Percentiles rank a stretch among this genome's conserved stretches.
phyloP scores from a whole-genome alignment of 2,888 invertebrate genomes.

The Lepetodrilus schrolli region DNA sequence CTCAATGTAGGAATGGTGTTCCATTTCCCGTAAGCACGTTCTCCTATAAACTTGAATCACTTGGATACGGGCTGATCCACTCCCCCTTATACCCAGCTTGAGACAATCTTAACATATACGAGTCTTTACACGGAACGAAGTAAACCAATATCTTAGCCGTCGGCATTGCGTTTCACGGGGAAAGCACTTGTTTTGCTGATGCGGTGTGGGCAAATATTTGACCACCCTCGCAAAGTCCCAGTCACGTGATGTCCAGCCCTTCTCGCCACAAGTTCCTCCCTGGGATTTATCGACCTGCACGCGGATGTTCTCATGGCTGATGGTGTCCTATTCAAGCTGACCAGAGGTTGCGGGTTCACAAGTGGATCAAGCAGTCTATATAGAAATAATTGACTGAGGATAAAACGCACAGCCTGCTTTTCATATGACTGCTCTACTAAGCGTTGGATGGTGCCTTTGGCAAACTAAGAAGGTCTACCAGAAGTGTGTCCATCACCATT shows the following conservation, averaged over 20 bases:
- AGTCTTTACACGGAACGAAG: background rate
- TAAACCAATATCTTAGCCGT: background rate
- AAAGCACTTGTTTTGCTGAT: background rate
- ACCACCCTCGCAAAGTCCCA: background rate
- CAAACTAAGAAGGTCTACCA: too few relatives aligned
- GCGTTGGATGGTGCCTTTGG: background rate
- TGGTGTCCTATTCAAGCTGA: background rate
- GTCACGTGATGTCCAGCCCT: constrained; percentile 16
- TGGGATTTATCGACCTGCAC: background rate
- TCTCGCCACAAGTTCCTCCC: background rate
- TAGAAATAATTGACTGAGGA: background rate
- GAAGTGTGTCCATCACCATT: too few relatives aligned
- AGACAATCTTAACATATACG: background rate
- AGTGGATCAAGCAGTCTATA: background rate
- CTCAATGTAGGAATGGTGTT: too few relatives aligned
- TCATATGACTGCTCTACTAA: too few relatives aligned
- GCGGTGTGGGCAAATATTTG: constrained; percentile 13
- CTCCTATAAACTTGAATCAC: constrained; percentile 8
- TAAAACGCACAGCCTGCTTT: constrained; percentile 11
- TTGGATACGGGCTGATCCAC: background rate
- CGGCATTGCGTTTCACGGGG: background rate
- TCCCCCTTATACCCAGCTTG: background rate
- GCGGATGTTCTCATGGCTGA: background rate
- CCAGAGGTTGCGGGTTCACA: constrained; percentile 7
- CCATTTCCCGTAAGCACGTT: too few relatives aligned